Evolutionary conservation across 2,888 invertebrate genomes (phyloP).

Genomic region (Pantelozetes paolii): DNA sequence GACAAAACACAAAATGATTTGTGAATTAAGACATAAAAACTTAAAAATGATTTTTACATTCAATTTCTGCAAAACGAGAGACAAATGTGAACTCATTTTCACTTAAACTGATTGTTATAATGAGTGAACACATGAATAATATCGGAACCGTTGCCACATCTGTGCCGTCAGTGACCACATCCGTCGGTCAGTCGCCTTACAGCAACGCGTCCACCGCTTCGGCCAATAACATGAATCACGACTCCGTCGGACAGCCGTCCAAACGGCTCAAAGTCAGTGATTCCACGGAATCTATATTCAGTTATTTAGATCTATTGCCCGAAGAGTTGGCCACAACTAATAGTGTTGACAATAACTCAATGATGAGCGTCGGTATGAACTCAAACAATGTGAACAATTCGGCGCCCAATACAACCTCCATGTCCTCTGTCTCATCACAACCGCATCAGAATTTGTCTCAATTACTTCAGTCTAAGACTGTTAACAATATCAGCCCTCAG

Average conservation of each 20-base stretch:
- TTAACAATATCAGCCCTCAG: slow-evolving; percentile 43
- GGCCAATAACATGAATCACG: slow-evolving; percentile 39
- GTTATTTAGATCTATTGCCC: slow-evolving; percentile 37
- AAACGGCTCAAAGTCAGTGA: slow-evolving; percentile 44
- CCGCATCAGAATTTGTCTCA: slow-evolving; percentile 48
- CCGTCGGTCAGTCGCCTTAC: slow-evolving; percentile 22
- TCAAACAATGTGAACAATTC: slow-evolving; percentile 10
- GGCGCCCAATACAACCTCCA: slow-evolving; percentile 20
- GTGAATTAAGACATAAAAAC: neutral
- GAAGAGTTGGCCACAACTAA: slow-evolving; percentile 38
- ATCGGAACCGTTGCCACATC: slow-evolving; percentile 37
- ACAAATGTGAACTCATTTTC: neutral
- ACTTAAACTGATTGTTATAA: neutral
- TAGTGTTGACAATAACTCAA: slow-evolving; percentile 36
- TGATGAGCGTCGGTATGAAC: slow-evolving; percentile 9
- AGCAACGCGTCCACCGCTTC: slow-evolving; percentile 22
- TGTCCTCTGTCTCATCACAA: slow-evolving; percentile 39
- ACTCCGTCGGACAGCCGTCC: slow-evolving; percentile 31
- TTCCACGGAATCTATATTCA: slow-evolving; percentile 42
- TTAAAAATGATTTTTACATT: neutral
- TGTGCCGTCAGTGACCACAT: slow-evolving; percentile 22
- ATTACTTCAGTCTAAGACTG: slow-evolving; percentile 47
- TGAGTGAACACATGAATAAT: slow-evolving; percentile 41
- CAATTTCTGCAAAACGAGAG: neutral
- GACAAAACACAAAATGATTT: neutral